A percentile compares a stretch with the other conserved stretches of the same genome.
phyloP scores from a whole-genome alignment of 2,113 vertebrate species.

The Sapayoa aenigma region DNA sequence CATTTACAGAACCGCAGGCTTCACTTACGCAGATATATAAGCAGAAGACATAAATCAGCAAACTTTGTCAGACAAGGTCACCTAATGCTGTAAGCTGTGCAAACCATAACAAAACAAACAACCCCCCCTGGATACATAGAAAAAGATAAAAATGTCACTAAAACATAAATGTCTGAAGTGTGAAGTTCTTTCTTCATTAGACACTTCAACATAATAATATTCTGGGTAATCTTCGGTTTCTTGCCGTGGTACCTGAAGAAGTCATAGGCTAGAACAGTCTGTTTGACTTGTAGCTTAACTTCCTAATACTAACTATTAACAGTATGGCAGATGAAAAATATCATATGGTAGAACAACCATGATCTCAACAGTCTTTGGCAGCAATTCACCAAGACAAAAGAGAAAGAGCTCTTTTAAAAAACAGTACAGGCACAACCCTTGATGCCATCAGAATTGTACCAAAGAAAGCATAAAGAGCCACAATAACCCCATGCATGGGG shows the following conservation, averaged over 20 bases:
- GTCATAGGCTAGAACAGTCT: not conserved
- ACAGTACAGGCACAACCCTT: not conserved
- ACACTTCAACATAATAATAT: not conserved
- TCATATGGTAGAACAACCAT: not conserved
- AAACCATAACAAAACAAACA: not conserved
- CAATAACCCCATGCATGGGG: not conserved
- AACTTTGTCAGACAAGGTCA: not conserved
- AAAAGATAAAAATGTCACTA: not conserved
- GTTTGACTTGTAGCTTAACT: not conserved
- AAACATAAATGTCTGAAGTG: not conserved
- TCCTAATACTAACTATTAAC: not conserved
- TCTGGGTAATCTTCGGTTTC: not conserved
- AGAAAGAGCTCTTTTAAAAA: not conserved
- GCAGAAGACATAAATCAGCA: not conserved
- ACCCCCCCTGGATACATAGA: not conserved
- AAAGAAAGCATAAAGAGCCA: not conserved
- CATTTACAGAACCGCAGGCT: not conserved
- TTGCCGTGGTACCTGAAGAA: not conserved
- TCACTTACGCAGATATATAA: not conserved
- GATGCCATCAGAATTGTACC: not conserved
- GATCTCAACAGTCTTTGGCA: not conserved
- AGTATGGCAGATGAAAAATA: not conserved
- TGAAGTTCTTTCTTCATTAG: not conserved
- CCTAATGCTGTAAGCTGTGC: not conserved
- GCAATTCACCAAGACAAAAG: accelerated